These are phyloP conservation scores for Mirza zaza DNA, from an alignment of 2,113 vertebrate species.

Conservation along the genomic window DNA sequence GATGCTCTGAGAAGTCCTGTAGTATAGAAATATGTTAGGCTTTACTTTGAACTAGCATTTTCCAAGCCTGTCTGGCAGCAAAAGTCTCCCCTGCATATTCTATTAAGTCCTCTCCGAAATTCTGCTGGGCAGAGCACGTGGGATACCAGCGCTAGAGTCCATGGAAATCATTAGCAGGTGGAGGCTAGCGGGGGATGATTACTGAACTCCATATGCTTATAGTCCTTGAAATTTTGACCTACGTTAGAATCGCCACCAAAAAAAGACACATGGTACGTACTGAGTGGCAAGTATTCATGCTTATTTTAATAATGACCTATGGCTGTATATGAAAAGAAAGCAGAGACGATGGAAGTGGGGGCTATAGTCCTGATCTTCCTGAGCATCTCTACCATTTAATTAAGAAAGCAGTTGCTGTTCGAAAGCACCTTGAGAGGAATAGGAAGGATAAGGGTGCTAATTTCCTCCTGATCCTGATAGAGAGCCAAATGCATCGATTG, in stretches of 20 bases:
- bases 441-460: too few species aligned
- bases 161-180: accelerated
- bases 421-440: too few species aligned
- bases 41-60: background rate
- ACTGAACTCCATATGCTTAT: background rate
- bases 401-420: too few species aligned
- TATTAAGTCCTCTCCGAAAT: background rate
- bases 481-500: too few species aligned
- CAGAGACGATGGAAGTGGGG: too few species aligned
- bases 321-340: background rate
- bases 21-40: background rate
- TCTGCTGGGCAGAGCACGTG: accelerated
- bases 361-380: too few species aligned
- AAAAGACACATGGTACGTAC: background rate
- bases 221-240: background rate
- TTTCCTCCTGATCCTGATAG: too few species aligned
- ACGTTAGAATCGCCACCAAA: background rate
- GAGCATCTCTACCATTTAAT: too few species aligned
- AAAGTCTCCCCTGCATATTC: background rate
- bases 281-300: background rate
- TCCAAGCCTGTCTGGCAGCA: background rate
- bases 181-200: too few species aligned
- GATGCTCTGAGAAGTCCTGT: background rate
- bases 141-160: background rate
- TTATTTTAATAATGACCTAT: background rate